Evolutionary conservation across 2,113 vertebrate species (phyloP).

Genomic region (Charina bottae): DNA sequence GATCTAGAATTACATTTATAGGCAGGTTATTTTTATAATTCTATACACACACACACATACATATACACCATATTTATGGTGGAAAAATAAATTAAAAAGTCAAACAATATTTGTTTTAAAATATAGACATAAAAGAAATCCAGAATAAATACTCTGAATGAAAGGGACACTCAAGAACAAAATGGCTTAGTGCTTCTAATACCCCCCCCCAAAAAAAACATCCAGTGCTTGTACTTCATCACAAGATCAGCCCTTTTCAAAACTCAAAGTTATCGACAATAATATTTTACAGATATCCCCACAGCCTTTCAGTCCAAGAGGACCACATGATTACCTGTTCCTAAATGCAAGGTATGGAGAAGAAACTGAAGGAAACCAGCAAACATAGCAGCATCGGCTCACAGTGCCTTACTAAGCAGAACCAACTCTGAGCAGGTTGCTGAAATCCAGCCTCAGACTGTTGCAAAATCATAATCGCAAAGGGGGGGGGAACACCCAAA

Average conservation of each 20-base stretch:
- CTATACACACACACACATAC: conserved; percentile 21
- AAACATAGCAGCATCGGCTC: conserved; percentile 73
- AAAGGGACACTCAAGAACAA: conserved; percentile 43
- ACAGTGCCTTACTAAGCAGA: conserved; percentile 65
- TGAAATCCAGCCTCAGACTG: conserved; percentile 61
- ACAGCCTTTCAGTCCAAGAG: conserved; percentile 38
- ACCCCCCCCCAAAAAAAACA: not conserved
- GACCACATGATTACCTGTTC: conserved; percentile 76
- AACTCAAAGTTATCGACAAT: conserved; percentile 42
- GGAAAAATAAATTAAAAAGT: conserved; percentile 31
- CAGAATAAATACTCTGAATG: conserved; percentile 24
- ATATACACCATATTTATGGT: conserved; percentile 19
- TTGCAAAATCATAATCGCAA: conserved; percentile 55
- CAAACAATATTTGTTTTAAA: conserved; percentile 21
- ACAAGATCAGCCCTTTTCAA: conserved; percentile 3
- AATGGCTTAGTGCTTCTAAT: conserved; percentile 52
- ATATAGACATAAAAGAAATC: not conserved
- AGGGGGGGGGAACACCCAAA: conserved; percentile 32
- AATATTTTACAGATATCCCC: conserved; percentile 33
- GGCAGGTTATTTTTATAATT: conserved; percentile 32
- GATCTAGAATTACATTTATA: conserved; percentile 34
- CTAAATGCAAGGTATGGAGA: conserved; percentile 71
- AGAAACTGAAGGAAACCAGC: conserved; percentile 78
- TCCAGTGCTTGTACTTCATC: conserved; percentile 23
- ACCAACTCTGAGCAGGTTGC: conserved; percentile 62